Conservation (phyloP, 2,888 invertebrate genomes). For the Drosophila infuscata region DNA sequence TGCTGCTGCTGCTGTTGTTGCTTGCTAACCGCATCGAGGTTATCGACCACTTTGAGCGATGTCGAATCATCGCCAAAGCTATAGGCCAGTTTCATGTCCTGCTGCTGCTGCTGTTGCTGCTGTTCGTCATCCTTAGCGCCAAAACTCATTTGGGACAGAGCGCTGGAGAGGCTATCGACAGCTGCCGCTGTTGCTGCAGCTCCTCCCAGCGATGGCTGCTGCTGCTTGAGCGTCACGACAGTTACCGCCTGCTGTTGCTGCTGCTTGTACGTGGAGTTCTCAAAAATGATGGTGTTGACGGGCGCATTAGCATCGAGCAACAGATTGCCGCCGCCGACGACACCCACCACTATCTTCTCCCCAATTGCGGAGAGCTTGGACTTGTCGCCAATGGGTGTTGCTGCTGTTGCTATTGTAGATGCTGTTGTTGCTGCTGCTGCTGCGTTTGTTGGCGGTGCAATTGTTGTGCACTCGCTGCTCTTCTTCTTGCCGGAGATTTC, state of each 20-base stretch:
- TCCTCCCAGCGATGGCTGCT: slow-evolving; percentile 39
- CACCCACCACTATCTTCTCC: slow-evolving; percentile 66
- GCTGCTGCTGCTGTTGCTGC: slow-evolving; percentile 89
- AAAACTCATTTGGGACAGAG: slow-evolving; percentile 89
- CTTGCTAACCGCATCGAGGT: slow-evolving; percentile 83
- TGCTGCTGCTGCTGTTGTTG: slow-evolving; percentile 60
- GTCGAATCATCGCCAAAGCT: slow-evolving; percentile 89
- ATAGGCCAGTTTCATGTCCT: slow-evolving; percentile 96
- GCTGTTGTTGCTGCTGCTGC: slow-evolving; percentile 3
- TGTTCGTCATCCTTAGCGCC: slow-evolving; percentile 66
- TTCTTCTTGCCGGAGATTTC: slow-evolving; percentile 65
- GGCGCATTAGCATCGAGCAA: slow-evolving; percentile 92
- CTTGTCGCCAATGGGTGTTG: slow-evolving; percentile 62
- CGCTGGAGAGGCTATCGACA: slow-evolving; percentile 85
- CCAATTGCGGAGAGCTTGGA: slow-evolving; percentile 63
- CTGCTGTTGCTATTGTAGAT: slow-evolving; percentile 22
- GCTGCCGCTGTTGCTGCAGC: slow-evolving; percentile 61
- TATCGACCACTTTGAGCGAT: slow-evolving; percentile 62
- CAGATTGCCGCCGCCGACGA: slow-evolving; percentile 40
- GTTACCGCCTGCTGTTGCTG: slow-evolving; percentile 81
- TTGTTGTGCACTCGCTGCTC: slow-evolving; percentile 42
- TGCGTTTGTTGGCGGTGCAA: slow-evolving; percentile 29
- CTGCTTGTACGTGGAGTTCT: slow-evolving; percentile 95
- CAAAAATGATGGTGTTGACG: slow-evolving; percentile 95
- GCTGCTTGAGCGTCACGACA: slow-evolving; percentile 34